phyloP scores from a whole-genome alignment of 1,140 invertebrate species.

The Hyposmocoma kahamanoa region DNA sequence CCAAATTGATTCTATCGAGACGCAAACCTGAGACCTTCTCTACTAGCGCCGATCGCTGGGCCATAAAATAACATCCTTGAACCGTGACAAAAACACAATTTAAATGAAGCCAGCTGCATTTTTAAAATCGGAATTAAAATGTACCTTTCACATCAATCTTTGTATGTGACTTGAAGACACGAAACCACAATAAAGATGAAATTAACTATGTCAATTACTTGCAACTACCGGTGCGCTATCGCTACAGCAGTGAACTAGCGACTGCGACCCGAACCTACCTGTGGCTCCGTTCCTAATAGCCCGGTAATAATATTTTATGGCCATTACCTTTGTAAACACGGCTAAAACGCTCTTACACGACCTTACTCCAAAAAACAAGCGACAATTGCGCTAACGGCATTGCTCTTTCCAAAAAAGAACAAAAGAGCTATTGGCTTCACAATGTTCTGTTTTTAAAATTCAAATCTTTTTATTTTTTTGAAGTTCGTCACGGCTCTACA shows the following conservation, averaged over 20 bases:
- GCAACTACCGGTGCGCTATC: conserved; percentile 37
- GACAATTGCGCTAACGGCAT: conserved; percentile 45
- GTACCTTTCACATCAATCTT: too few relatives aligned
- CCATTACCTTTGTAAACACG: conserved; percentile 63
- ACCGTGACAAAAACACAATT: too few relatives aligned
- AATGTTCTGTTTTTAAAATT: too few relatives aligned
- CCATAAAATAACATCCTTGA: too few relatives aligned
- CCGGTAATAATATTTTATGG: conserved; percentile 64
- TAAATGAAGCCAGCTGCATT: too few relatives aligned
- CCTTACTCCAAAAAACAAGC: conserved; percentile 31
- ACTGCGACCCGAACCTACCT: conserved; percentile 47
- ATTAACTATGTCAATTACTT: conserved; percentile 54
- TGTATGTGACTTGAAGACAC: too few relatives aligned
- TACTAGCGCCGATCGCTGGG: too few relatives aligned
- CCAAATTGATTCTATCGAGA: too few relatives aligned
- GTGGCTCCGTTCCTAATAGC: conserved; percentile 50
- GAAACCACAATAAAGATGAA: conserved; percentile 23
- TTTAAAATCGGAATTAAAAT: too few relatives aligned
- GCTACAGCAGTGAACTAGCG: conserved; percentile 40
- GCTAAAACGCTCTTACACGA: conserved; percentile 41
- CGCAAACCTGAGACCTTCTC: too few relatives aligned
- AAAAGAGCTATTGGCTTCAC: conserved; percentile 21
- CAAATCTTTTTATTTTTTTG: conserved; percentile 24
- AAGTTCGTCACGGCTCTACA: conserved; percentile 12
- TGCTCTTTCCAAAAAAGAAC: conserved; percentile 25